These are phyloP conservation scores for Linnaemya vulpina DNA, from an alignment of 2,888 invertebrate species.

Conservation along the genomic window DNA sequence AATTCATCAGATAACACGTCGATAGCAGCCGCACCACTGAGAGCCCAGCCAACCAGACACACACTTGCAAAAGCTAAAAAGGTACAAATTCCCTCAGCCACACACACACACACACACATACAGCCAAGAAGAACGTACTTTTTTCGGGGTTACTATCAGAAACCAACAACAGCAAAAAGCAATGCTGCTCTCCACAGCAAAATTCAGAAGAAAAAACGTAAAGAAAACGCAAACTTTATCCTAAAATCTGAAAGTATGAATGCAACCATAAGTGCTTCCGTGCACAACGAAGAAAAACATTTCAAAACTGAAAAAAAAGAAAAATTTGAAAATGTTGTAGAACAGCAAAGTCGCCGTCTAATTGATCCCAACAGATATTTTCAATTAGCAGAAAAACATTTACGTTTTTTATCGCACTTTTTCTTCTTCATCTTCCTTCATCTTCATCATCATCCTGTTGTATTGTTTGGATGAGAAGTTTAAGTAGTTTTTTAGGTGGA, in stretches of 20 bases:
- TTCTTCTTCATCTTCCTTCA: slow-evolving; percentile 76
- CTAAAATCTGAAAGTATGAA: slow-evolving; percentile 56
- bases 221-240: slow-evolving; percentile 63
- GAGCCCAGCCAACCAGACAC: slow-evolving; percentile 55
- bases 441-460: slow-evolving; percentile 66
- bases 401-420: slow-evolving; percentile 70
- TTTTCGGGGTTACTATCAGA: background rate
- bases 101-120: too few relatives aligned
- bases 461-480: slow-evolving; percentile 62
- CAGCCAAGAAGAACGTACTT: slow-evolving; percentile 13
- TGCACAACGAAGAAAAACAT: slow-evolving; percentile 50
- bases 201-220: background rate
- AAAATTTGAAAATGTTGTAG: slow-evolving; percentile 51
- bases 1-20: slow-evolving; percentile 69
- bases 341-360: slow-evolving; percentile 76
- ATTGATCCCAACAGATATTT: slow-evolving; percentile 83
- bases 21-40: slow-evolving; percentile 53
- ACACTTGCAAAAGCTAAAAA: slow-evolving; percentile 62
- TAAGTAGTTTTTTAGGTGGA: slow-evolving; percentile 63
- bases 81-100: slow-evolving; percentile 62
- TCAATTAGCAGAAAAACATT: slow-evolving; percentile 82
- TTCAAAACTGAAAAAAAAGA: slow-evolving; percentile 28
- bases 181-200: slow-evolving; percentile 44
- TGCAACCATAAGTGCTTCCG: slow-evolving; percentile 70
- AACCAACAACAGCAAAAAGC: slow-evolving; percentile 20